Conservation (phyloP, 2,888 invertebrate species). For the Theretra japonica region DNA sequence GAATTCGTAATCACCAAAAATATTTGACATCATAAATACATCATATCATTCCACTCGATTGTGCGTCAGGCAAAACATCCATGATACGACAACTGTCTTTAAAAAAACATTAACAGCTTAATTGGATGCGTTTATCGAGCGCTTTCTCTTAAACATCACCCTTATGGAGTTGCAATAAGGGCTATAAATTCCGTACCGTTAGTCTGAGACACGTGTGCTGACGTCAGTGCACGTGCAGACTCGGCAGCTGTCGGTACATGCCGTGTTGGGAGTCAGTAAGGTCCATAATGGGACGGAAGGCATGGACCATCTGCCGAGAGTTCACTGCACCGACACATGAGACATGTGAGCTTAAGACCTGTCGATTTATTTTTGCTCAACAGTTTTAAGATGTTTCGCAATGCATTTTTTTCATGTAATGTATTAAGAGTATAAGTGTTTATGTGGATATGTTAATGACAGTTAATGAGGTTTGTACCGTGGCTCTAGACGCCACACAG, state of each 20-base stretch:
- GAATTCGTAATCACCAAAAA: neutral
- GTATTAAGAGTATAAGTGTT: neutral
- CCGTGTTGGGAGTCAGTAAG: neutral
- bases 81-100: conserved; percentile 8
- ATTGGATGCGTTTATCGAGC: neutral
- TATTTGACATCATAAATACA: too few relatives aligned
- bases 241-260: conserved; percentile 33
- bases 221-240: conserved; percentile 32
- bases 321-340: conserved; percentile 41
- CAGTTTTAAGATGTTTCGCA: neutral
- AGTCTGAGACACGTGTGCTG: conserved; percentile 23
- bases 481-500: too few relatives aligned
- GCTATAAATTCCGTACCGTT: neutral
- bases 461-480: too few relatives aligned
- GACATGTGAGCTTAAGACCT: conserved; percentile 8
- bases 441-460: neutral
- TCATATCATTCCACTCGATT: neutral
- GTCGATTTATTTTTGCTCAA: neutral
- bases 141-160: neutral
- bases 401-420: neutral
- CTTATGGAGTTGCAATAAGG: neutral
- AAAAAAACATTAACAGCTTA: conserved; percentile 13
- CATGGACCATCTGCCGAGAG: conserved; percentile 43
- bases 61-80: neutral
- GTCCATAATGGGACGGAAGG: neutral